These are phyloP conservation scores for Alligator mississippiensis DNA, from an alignment of 2,113 vertebrate species.

Conservation along the genomic window DNA sequence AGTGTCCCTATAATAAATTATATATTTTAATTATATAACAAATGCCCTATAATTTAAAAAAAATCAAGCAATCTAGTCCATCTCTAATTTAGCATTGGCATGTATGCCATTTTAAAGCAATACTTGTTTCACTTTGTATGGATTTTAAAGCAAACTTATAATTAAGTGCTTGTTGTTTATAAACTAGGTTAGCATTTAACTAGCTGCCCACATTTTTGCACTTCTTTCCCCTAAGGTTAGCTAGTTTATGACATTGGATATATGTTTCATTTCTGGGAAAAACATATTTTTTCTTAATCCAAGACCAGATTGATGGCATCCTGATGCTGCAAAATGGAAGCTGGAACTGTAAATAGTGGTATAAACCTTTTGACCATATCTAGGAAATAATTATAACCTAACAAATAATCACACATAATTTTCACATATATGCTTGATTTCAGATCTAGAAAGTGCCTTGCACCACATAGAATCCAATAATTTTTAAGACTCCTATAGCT, in stretches of 20 bases:
- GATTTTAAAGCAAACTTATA: neutral
- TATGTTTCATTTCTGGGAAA: neutral
- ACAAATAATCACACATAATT: neutral
- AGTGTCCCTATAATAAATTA: neutral
- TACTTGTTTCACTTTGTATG: rapidly evolving
- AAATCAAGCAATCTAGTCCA: neutral
- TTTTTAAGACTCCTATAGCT: slow-evolving; percentile 46
- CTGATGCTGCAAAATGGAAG: neutral
- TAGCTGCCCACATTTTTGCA: neutral
- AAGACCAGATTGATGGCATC: neutral
- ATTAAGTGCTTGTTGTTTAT: neutral
- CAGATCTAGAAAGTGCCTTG: neutral
- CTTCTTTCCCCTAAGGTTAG: neutral
- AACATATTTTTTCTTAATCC: neutral
- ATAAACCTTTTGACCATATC: neutral
- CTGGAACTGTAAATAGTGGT: neutral
- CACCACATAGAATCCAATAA: rapidly evolving
- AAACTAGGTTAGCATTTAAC: neutral
- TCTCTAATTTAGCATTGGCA: neutral
- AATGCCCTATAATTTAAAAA: neutral
- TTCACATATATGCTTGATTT: neutral
- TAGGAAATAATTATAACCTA: neutral
- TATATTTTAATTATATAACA: neutral
- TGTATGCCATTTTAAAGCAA: neutral
- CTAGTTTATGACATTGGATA: neutral